Percentiles rank a stretch among this genome's conserved stretches.
Evolutionary conservation across 2,888 invertebrate species (phyloP).

Genomic region (Biston stratarius): DNA sequence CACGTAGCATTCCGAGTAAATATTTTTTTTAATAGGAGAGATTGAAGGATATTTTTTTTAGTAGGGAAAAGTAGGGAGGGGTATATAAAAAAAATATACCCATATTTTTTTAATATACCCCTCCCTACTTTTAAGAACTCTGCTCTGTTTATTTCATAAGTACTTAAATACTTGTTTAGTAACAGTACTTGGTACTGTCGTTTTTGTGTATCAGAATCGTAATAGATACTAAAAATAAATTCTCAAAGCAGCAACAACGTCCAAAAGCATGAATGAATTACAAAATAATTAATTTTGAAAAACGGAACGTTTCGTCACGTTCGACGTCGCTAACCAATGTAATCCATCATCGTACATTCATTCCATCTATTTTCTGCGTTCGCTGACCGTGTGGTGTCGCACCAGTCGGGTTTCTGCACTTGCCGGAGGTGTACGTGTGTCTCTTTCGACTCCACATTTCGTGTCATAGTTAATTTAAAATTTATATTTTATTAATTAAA

Average conservation of each 20-base stretch:
- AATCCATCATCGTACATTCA: constrained; percentile 12
- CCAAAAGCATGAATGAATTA: constrained; percentile 4
- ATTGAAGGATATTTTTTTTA: too few relatives aligned
- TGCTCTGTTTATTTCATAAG: too few relatives aligned
- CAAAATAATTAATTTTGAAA: constrained; percentile 18
- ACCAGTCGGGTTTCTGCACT: constrained; percentile 84
- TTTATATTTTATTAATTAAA: constrained; percentile 59
- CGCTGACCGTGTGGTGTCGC: constrained; percentile 64
- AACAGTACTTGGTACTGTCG: too few relatives aligned
- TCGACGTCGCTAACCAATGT: constrained; percentile 6
- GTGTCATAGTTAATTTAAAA: constrained; percentile 69
- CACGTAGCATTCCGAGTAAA: neutral
- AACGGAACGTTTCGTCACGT: constrained; percentile 38
- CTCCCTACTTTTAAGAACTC: too few relatives aligned
- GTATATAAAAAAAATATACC: too few relatives aligned
- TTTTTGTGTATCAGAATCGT: too few relatives aligned
- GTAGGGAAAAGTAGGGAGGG: too few relatives aligned
- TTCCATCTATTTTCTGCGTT: constrained; percentile 29
- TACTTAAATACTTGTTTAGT: too few relatives aligned
- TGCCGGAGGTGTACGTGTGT: constrained; percentile 71
- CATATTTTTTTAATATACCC: too few relatives aligned
- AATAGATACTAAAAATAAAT: too few relatives aligned
- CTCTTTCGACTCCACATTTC: constrained; percentile 70
- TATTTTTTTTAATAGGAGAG: neutral
- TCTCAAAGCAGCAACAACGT: neutral